These are phyloP conservation scores for Chaunax sp. DNA, from an alignment of 2,797 vertebrate genomes.

Conservation along the genomic window DNA sequence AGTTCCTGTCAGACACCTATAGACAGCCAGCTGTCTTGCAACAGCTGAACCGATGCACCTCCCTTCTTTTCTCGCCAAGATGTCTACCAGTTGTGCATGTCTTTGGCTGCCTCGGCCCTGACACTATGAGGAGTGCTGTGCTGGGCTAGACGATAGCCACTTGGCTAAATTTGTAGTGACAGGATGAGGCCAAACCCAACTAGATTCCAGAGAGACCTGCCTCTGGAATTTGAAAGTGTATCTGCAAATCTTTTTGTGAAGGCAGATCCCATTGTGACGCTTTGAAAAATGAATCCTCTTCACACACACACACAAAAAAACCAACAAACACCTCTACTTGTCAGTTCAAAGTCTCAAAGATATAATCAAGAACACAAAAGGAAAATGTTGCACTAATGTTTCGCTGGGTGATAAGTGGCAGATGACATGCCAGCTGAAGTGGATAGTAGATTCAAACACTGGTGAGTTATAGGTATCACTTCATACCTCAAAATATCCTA, in stretches of 20 bases:
- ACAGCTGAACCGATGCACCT: conserved; percentile 80
- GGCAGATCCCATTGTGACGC: conserved; percentile 41
- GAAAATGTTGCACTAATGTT: too few relatives aligned
- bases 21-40: conserved; percentile 73
- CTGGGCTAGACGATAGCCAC: conserved; percentile 47
- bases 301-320: too few relatives aligned
- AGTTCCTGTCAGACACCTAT: conserved; percentile 46
- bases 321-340: too few relatives aligned
- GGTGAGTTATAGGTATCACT: too few relatives aligned
- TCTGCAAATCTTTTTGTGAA: conserved; percentile 51
- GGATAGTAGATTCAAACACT: too few relatives aligned
- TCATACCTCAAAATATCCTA: too few relatives aligned
- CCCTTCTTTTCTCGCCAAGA: conserved; percentile 72
- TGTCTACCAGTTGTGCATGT: conserved; percentile 81
- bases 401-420: too few relatives aligned
- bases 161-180: conserved; percentile 19
- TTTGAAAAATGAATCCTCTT: conserved; percentile 6
- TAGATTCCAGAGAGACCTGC: conserved; percentile 63
- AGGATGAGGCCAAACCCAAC: conserved; percentile 49
- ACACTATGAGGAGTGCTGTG: conserved; percentile 41
- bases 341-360: not conserved
- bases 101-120: conserved; percentile 49
- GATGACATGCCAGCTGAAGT: too few relatives aligned
- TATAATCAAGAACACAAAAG: conserved; percentile 1
- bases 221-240: conserved; percentile 65